These are phyloP conservation scores for Heliconius congener DNA, from an alignment of 1,140 invertebrate genomes.

Conservation along the genomic window DNA sequence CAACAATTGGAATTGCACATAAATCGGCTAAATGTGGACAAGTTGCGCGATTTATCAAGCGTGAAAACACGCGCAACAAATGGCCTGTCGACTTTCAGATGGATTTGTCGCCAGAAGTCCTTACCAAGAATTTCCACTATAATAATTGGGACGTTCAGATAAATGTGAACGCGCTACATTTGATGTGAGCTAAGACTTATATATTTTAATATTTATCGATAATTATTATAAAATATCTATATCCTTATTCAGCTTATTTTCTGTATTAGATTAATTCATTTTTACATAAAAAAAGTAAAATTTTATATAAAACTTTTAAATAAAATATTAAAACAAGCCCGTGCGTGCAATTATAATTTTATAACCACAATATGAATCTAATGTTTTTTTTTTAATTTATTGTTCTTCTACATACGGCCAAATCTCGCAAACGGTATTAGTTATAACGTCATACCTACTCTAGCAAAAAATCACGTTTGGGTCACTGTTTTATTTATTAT, in stretches of 20 bases:
- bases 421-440: not conserved
- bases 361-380: not conserved
- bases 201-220: not conserved
- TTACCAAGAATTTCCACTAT: constrained; percentile 43
- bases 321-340: no score
- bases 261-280: no score
- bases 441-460: not conserved
- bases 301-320: no score
- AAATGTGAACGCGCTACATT: not conserved
- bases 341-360: no score
- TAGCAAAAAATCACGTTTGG: constrained; percentile 1
- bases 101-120: constrained; percentile 72
- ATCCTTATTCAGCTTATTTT: not conserved
- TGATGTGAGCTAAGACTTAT: not conserved
- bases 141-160: constrained; percentile 32
- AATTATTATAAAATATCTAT: not conserved
- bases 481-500: constrained; percentile 3
- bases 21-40: constrained; percentile 66
- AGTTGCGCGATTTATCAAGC: constrained; percentile 65
- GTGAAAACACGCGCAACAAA: constrained; percentile 76
- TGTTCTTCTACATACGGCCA: not conserved
- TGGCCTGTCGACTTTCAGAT: constrained; percentile 74
- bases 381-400: not conserved
- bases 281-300: no score
- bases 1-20: constrained; percentile 60